These are phyloP conservation scores for Monarcha castaneiventris DNA, from an alignment of 2,113 vertebrate genomes.

Conservation along the genomic window DNA sequence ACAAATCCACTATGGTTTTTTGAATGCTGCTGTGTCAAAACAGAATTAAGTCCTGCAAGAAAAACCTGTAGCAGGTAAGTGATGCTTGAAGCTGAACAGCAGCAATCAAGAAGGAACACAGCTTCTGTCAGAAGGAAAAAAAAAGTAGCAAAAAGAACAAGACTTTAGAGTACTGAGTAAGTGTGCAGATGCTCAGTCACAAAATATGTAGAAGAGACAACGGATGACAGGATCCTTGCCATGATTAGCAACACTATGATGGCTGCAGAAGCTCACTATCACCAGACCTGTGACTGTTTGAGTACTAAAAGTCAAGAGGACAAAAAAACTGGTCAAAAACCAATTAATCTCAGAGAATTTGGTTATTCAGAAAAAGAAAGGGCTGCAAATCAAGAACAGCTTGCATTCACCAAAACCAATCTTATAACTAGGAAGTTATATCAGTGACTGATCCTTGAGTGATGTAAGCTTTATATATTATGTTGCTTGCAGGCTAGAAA, in stretches of 20 bases:
- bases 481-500: background rate
- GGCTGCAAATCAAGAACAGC: slow-evolving; percentile 18
- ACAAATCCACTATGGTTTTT: background rate
- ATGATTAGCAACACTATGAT: background rate
- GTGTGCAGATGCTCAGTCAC: background rate
- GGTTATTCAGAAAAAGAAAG: background rate
- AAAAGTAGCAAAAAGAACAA: background rate
- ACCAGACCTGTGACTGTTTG: background rate
- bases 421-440: background rate
- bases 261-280: slow-evolving; percentile 1
- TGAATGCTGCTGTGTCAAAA: slow-evolving; percentile 32
- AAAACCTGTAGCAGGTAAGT: background rate
- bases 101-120: slow-evolving; percentile 34
- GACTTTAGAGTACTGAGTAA: background rate
- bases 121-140: slow-evolving; percentile 30
- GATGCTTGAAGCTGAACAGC: slow-evolving; percentile 26
- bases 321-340: background rate
- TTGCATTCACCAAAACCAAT: background rate
- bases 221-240: background rate
- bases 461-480: background rate
- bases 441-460: background rate
- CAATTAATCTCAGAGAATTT: background rate
- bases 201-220: background rate
- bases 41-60: slow-evolving; percentile 40
- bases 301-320: background rate